A percentile compares a stretch with the other conserved stretches of the same genome.
Evolutionary conservation across 2,888 invertebrate species (phyloP).

Genomic region (Gerris lacustris): DNA sequence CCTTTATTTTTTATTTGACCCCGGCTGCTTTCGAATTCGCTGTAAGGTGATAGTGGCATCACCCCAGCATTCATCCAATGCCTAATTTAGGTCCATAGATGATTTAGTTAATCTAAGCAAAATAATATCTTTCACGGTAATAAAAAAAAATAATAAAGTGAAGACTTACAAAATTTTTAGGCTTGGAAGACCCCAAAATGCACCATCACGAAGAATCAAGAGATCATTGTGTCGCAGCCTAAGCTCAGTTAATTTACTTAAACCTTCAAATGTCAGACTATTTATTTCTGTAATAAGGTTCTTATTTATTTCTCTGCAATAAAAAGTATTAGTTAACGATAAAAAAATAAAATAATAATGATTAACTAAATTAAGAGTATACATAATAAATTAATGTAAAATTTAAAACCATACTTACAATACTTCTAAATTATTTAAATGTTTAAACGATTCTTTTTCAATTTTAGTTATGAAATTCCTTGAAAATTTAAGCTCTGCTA

Average conservation of each 20-base stretch:
- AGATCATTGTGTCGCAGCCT: conserved; percentile 73
- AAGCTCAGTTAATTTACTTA: conserved; percentile 58
- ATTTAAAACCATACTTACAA: conserved; percentile 38
- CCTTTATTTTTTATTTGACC: no score
- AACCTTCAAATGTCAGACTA: conserved; percentile 66
- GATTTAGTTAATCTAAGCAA: no score
- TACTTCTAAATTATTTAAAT: conserved; percentile 27
- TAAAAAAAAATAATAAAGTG: conserved; percentile 14
- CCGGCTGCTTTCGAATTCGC: no score
- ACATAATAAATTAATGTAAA: not conserved
- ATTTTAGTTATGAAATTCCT: conserved; percentile 59
- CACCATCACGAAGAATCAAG: conserved; percentile 66
- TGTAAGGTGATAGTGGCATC: no score
- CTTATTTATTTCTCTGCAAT: conserved; percentile 62
- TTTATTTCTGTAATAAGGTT: conserved; percentile 69
- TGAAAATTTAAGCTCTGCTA: conserved; percentile 64
- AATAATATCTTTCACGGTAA: not conserved
- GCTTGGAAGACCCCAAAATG: conserved; percentile 63
- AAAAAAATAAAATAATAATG: no score
- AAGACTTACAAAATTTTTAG: conserved; percentile 43
- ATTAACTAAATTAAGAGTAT: no score
- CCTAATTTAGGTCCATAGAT: no score
- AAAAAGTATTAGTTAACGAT: not conserved
- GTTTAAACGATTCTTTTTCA: conserved; percentile 59
- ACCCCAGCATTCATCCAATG: no score